A percentile compares a stretch with the other conserved stretches of the same genome.
phyloP scores from a whole-genome alignment of 2,113 vertebrate genomes.

The Muntiacus muntjak region DNA sequence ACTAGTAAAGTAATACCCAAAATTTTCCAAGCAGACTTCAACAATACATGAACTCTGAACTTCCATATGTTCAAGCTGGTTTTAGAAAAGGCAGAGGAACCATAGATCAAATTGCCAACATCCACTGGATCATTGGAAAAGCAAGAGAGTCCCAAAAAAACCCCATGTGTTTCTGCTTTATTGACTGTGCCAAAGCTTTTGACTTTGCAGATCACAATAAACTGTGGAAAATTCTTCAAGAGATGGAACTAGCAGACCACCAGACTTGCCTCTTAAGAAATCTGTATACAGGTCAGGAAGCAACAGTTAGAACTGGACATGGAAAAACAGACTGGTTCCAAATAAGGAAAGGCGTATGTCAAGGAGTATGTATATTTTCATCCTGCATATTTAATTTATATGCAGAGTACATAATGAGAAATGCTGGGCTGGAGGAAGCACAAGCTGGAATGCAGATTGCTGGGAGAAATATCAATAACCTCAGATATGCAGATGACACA shows the following conservation, averaged over 20 bases:
- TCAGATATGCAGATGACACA: not conserved
- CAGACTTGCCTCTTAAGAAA: not conserved
- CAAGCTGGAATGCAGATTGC: not conserved
- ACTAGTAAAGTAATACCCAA: not conserved
- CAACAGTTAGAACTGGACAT: not conserved
- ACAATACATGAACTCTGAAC: not conserved
- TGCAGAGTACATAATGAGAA: not conserved
- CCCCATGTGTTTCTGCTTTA: not conserved
- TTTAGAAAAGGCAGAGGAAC: not conserved
- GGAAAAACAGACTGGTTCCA: not conserved
- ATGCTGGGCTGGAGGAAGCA: not conserved
- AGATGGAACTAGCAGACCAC: not conserved
- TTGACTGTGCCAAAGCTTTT: not conserved
- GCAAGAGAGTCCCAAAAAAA: not conserved
- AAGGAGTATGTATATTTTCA: not conserved
- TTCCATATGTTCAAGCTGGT: not conserved
- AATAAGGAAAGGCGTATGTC: not conserved
- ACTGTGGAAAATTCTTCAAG: not conserved
- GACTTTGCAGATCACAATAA: not conserved
- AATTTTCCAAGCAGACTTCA: not conserved
- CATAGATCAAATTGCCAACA: not conserved
- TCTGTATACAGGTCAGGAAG: not conserved
- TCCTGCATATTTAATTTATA: not conserved
- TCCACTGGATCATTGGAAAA: fast-evolving
- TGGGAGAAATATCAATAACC: not conserved